A percentile compares a stretch with the other conserved stretches of the same genome.
phyloP scores from a whole-genome alignment of 2,888 invertebrate genomes.

The Eurois occulta region DNA sequence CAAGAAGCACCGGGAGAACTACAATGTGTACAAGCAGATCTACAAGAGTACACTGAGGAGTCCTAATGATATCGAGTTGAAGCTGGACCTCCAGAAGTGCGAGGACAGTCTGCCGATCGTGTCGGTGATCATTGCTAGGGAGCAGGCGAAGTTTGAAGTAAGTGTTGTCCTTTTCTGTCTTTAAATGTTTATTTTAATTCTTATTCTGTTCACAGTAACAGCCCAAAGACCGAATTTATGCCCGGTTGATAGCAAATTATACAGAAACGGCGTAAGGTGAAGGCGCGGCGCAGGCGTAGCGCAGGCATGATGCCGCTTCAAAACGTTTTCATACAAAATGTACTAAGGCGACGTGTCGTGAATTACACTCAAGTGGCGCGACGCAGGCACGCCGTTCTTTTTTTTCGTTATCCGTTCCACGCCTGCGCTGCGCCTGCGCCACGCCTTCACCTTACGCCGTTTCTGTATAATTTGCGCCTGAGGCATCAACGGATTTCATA shows the following conservation, averaged over 20 bases:
- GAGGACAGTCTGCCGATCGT: conserved; percentile 94
- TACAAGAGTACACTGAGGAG: conserved; percentile 93
- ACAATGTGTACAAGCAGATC: conserved; percentile 92
- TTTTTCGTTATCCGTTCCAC: too few relatives aligned
- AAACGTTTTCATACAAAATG: too few relatives aligned
- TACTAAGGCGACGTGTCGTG: too few relatives aligned
- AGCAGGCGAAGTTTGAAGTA: conserved; percentile 95
- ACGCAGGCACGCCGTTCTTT: too few relatives aligned
- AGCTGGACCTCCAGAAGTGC: conserved; percentile 93
- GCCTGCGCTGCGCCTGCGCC: too few relatives aligned
- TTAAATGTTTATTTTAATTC: background rate
- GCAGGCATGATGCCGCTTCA: too few relatives aligned
- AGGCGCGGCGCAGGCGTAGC: too few relatives aligned
- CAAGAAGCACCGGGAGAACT: conserved; percentile 92
- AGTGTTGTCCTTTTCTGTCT: conserved; percentile 37
- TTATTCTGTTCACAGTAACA: background rate
- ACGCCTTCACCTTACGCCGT: too few relatives aligned
- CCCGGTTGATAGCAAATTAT: background rate
- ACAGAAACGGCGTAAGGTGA: too few relatives aligned
- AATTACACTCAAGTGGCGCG: too few relatives aligned
- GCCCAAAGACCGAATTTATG: background rate
- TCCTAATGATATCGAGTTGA: conserved; percentile 93
- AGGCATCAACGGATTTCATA: too few relatives aligned
- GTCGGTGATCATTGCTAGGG: conserved; percentile 94
- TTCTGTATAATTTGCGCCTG: too few relatives aligned